Percentiles rank a stretch among this genome's conserved stretches.
phyloP scores from a whole-genome alignment of 30 jellyfish, hydroid and myxozoan species.

The Aurelia sp. region DNA sequence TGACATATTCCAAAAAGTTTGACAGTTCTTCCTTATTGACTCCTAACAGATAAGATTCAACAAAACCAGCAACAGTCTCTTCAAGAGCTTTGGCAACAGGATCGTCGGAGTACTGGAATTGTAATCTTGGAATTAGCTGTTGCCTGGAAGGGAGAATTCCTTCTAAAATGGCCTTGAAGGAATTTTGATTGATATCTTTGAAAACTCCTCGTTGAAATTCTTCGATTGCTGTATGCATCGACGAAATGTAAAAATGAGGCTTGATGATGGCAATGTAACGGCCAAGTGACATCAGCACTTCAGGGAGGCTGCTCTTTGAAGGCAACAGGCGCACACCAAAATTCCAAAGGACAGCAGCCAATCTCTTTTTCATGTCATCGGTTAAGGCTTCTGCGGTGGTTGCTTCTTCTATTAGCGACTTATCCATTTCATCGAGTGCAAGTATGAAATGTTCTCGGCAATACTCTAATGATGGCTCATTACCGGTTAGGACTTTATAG shows the following conservation, averaged over 20 bases:
- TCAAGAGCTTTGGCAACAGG: too few relatives aligned
- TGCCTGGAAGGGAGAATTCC: too few relatives aligned
- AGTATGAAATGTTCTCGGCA: not conserved
- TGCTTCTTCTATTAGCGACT: not conserved
- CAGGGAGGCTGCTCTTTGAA: not conserved
- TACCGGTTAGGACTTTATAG: constrained; percentile 33
- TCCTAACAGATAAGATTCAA: too few relatives aligned
- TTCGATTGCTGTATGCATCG: not conserved
- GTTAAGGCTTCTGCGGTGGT: not conserved
- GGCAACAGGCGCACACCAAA: not conserved
- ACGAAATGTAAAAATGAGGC: not conserved
- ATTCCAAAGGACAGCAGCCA: too few relatives aligned
- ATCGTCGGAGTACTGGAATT: too few relatives aligned
- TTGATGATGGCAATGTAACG: constrained; percentile 1
- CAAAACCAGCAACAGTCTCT: too few relatives aligned
- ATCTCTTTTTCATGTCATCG: too few relatives aligned
- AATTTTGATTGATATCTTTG: too few relatives aligned
- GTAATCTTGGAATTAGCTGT: too few relatives aligned
- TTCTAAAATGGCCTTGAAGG: too few relatives aligned
- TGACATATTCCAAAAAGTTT: not conserved
- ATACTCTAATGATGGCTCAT: constrained; percentile 14
- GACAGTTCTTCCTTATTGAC: not conserved
- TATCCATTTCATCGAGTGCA: constrained; percentile 10
- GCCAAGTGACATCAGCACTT: not conserved
- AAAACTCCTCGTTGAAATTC: too few relatives aligned